phyloP scores from a whole-genome alignment of 2,797 vertebrate species.

The Otus scops region DNA sequence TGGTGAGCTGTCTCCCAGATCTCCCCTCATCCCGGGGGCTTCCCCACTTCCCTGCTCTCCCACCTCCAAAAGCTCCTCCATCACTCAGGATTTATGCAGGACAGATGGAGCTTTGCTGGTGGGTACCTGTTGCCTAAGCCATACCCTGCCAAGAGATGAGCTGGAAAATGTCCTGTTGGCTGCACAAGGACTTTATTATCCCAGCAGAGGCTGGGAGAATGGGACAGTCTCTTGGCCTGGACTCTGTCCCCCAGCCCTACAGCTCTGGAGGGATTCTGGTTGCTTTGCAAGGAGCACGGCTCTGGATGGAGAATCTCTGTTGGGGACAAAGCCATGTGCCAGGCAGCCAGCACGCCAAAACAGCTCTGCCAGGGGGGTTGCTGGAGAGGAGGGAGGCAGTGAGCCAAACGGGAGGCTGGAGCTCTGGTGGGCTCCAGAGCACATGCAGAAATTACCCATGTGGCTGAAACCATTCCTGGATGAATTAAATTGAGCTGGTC shows the following conservation, averaged over 20 bases:
- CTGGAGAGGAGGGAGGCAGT: neutral
- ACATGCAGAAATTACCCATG: fast-evolving
- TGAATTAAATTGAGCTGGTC: neutral
- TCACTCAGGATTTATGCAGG: neutral
- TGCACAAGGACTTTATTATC: neutral
- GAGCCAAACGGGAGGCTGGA: fast-evolving
- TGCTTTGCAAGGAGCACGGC: neutral
- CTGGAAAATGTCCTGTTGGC: neutral
- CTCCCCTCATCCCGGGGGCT: neutral
- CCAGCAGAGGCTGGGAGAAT: neutral
- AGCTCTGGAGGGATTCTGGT: neutral
- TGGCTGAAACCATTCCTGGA: neutral
- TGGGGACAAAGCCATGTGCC: neutral
- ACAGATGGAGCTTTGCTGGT: neutral
- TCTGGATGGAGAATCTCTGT: neutral
- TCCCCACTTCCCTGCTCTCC: neutral
- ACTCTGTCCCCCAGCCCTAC: neutral
- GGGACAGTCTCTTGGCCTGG: neutral
- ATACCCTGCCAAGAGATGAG: neutral
- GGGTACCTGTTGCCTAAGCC: neutral
- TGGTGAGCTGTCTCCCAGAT: neutral
- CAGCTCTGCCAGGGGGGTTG: neutral
- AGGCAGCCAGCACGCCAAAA: neutral
- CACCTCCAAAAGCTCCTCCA: neutral
- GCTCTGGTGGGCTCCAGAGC: neutral